Base-by-base conservation (phyloP, 1,140 invertebrate species). In the Dermatophagoides farinae region DNA sequence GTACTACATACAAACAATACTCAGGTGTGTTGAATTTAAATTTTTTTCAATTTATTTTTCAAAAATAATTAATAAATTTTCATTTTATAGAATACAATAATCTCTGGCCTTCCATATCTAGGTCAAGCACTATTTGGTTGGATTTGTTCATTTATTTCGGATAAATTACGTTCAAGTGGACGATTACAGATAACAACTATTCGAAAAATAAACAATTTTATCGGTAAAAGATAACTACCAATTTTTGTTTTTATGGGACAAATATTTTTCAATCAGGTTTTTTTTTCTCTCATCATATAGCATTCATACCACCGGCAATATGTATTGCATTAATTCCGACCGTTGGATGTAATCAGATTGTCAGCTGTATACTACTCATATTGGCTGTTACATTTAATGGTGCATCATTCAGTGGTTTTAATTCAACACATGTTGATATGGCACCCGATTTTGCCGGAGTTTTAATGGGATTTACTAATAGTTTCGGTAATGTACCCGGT, bases 1-100 rank as follows among this genome's bases (percentile, higher is more conserved):
- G 85, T 95, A 55, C 75, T 96, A 10, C 76, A 84, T 65, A 91
- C 84, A 67, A 79, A 89, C 67, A 86, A 95, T 64, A 85, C 89
- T 72, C 75, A 82, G 72, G 86, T 88, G 71, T 72, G 73, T 72
- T 58, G n/a, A n/a, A 4, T 31, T 31, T 31, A 31, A 31, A 31
- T 31, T 8, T 4, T 31, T 31, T 4, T 31, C 31, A 31, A 4
- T 31, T 2, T 31, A 31, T 4, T 31, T 4, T 4, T 23, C 5
- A 14, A 49, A 40, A 46, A 52, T 61, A n/a, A 62, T 20, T 46
- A 16, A 14, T 5, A 12, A 57, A 43, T 40, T 8, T 57, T 11
- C 10, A 63, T 63, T 64, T 62, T 38, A n/a, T 65, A 79, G 77
- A 76, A 78, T 67, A 79, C 79, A 12, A 68, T 78, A 51, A 66